Conservation (phyloP, 2,888 invertebrate genomes). For the Blastobasis adustella region DNA sequence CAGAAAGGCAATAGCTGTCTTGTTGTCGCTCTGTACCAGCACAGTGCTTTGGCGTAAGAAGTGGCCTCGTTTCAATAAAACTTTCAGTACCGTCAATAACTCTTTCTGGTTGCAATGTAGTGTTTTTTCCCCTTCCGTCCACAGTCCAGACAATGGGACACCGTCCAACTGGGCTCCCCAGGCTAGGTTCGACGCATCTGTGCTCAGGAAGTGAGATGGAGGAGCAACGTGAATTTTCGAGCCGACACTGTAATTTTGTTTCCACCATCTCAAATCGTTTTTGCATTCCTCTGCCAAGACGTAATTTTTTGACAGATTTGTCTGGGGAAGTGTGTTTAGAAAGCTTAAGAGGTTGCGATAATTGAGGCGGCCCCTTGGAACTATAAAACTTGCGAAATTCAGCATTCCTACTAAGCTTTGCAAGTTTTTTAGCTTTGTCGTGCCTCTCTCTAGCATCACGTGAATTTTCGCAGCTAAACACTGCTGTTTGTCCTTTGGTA, state of each 20-base stretch:
- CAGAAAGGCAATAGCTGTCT: conserved; percentile 14
- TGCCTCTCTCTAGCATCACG: neutral
- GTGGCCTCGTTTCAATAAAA: neutral
- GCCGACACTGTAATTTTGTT: neutral
- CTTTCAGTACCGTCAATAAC: conserved; percentile 11
- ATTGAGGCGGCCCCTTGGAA: neutral
- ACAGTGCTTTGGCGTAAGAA: neutral
- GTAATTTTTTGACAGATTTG: neutral
- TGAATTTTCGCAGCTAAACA: neutral
- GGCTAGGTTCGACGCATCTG: conserved; percentile 13
- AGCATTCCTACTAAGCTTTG: neutral
- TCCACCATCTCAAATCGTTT: neutral
- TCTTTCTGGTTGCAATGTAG: conserved; percentile 17
- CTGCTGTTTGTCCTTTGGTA: neutral
- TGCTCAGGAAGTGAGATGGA: conserved; percentile 4
- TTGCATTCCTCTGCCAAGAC: neutral
- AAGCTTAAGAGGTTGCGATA: neutral
- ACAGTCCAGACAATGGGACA: conserved; percentile 4
- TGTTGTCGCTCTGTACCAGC: conserved; percentile 17
- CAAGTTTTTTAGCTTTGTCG: neutral
- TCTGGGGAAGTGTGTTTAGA: neutral
- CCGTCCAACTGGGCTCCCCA: conserved; percentile 16
- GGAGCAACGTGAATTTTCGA: neutral
- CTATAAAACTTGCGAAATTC: neutral
- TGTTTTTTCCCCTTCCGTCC: conserved; percentile 6